These are phyloP conservation scores for Champsocephalus esox DNA, from an alignment of 2,797 vertebrate species.

Conservation along the genomic window DNA sequence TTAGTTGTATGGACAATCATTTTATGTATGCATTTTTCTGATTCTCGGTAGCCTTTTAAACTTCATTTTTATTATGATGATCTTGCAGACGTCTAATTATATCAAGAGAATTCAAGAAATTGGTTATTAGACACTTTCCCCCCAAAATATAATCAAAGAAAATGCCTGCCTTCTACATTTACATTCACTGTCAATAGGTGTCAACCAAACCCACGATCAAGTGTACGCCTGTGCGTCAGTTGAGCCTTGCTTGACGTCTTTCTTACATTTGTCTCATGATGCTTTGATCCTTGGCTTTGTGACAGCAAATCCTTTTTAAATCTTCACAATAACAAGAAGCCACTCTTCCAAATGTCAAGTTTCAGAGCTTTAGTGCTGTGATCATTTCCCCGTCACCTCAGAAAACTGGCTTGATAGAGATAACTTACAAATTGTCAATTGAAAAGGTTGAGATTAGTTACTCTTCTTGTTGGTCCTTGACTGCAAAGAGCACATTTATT, in stretches of 20 bases:
- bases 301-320: not conserved
- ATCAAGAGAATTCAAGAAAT: no score
- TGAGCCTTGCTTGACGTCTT: constrained; percentile 1
- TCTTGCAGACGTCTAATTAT: no score
- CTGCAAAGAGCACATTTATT: not conserved
- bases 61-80: no score
- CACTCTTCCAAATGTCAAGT: constrained; percentile 36
- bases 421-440: not conserved
- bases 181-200: not conserved
- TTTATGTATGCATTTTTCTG: no score
- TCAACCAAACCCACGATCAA: no score
- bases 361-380: constrained; percentile 7
- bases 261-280: not conserved
- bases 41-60: no score
- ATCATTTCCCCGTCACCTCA: not conserved
- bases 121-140: not conserved
- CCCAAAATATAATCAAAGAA: not conserved
- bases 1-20: no score
- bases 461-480: not conserved
- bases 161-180: not conserved
- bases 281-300: constrained; percentile 9
- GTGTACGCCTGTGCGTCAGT: not conserved
- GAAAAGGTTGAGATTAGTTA: not conserved
- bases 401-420: not conserved
- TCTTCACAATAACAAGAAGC: not conserved